Conservation (phyloP, 2,888 invertebrate species). For the Ametastegia equiseti region DNA sequence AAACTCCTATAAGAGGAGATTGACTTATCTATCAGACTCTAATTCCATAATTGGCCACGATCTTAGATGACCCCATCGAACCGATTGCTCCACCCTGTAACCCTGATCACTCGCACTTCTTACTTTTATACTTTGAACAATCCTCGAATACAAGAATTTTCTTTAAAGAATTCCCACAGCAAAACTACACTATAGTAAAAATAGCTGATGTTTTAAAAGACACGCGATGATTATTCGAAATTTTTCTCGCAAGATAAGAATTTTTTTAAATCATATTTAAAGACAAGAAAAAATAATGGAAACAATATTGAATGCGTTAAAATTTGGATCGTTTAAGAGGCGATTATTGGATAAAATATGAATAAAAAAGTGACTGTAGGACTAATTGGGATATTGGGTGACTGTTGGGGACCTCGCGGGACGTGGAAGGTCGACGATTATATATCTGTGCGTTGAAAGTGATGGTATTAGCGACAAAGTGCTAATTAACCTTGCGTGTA, state of each 20-base stretch:
- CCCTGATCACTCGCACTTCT: not conserved
- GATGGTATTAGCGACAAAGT: constrained; percentile 10
- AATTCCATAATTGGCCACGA: constrained; percentile 1
- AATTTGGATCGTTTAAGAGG: constrained; percentile 2
- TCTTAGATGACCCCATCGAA: not conserved
- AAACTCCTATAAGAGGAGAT: constrained; percentile 10
- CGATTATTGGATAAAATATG: too few relatives aligned
- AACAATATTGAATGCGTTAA: too few relatives aligned
- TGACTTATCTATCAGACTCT: constrained; percentile 11
- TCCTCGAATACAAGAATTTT: too few relatives aligned
- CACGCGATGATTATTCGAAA: too few relatives aligned
- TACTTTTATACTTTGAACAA: not conserved
- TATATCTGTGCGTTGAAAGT: not conserved
- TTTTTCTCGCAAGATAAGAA: too few relatives aligned
- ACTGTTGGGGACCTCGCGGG: not conserved
- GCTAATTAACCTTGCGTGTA: constrained; percentile 38
- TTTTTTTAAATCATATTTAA: too few relatives aligned
- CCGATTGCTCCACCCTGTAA: not conserved
- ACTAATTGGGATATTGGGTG: not conserved
- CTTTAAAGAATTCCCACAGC: not conserved
- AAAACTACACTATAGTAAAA: not conserved
- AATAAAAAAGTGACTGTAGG: not conserved
- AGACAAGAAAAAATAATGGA: too few relatives aligned
- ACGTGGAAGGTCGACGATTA: constrained; percentile 25
- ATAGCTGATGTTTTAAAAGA: too few relatives aligned